Conservation (phyloP, 1,140 invertebrate genomes). For the Cephus cinctus region DNA sequence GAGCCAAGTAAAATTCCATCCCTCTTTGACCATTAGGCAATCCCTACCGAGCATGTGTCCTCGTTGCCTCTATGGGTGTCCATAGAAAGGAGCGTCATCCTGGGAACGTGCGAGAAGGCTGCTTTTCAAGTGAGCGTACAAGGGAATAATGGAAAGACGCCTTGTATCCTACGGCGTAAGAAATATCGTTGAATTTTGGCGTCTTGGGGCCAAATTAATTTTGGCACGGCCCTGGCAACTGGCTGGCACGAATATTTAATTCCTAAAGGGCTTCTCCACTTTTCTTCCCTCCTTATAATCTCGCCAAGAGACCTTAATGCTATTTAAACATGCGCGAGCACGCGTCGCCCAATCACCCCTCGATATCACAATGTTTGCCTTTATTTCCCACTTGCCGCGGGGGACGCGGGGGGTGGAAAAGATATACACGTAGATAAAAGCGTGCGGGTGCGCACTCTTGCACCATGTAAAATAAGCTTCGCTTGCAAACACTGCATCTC, state of each 20-base stretch:
- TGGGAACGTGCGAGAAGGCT: neutral
- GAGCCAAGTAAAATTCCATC: neutral
- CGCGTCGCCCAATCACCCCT: constrained; percentile 28
- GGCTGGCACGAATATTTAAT: too few species aligned
- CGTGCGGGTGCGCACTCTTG: constrained; percentile 15
- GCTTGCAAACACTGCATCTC: too few species aligned
- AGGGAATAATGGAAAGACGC: neutral
- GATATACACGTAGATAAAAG: constrained; percentile 6
- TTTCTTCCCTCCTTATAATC: constrained; percentile 11
- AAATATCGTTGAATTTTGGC: constrained; percentile 9
- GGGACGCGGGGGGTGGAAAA: neutral
- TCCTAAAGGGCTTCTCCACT: constrained; percentile 10
- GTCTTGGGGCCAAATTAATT: constrained; percentile 10
- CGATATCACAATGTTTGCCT: neutral
- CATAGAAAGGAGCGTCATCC: neutral
- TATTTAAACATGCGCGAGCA: constrained; percentile 36
- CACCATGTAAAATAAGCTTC: too few species aligned
- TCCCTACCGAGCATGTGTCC: too few species aligned
- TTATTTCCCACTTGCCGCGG: neutral
- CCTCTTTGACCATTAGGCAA: neutral
- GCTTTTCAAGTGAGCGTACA: neutral
- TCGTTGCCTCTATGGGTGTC: neutral
- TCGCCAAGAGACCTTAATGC: constrained; percentile 10
- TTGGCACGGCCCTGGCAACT: too few species aligned
- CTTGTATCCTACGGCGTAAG: constrained; percentile 5